Conservation (phyloP, 2,113 vertebrate species). For the Apeltes quadracus region DNA sequence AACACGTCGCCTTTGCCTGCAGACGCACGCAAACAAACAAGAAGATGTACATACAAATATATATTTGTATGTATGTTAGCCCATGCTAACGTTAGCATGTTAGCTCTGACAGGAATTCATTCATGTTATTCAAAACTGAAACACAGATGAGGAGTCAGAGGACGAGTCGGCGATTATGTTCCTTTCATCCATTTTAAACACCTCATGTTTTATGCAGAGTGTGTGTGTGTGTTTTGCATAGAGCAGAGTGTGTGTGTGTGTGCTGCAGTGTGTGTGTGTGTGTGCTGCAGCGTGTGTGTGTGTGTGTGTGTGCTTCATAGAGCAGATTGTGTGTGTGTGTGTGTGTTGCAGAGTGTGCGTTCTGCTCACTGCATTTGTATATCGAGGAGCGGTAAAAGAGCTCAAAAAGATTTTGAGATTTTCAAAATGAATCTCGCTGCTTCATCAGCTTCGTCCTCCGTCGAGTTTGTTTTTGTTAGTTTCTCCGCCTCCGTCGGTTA, state of each 20-base stretch:
- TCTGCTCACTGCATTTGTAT: neutral
- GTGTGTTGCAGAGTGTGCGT: neutral
- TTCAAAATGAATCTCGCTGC: constrained; percentile 11
- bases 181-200: neutral
- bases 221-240: no score
- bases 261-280: no score
- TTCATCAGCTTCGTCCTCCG: neutral
- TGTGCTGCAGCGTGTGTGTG: no score
- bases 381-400: neutral
- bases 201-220: constrained; percentile 1
- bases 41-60: no score
- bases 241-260: no score
- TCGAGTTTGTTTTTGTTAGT: neutral
- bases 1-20: constrained; percentile 97
- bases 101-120: neutral
- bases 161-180: neutral
- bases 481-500: neutral
- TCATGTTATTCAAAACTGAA: neutral
- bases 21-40: no score
- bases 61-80: no score
- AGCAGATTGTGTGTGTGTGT: no score
- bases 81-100: neutral
- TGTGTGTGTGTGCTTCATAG: no score
- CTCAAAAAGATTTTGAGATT: neutral
- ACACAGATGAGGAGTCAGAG: neutral